Evolutionary conservation across 2,888 invertebrate genomes (phyloP).

Genomic region (Cryptocheilus praepositus): DNA sequence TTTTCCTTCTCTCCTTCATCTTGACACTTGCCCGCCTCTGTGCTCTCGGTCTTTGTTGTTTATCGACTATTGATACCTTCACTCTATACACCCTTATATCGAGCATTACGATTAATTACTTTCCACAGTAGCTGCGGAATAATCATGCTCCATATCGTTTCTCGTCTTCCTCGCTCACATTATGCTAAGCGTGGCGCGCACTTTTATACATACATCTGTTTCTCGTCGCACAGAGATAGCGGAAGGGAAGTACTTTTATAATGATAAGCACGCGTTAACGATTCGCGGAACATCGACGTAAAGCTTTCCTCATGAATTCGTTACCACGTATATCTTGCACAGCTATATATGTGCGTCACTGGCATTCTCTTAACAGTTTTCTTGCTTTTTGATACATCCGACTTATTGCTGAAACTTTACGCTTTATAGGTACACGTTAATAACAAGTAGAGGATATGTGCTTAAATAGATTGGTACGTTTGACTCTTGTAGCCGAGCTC

Average conservation of each 20-base stretch:
- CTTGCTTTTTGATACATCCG: too few species aligned
- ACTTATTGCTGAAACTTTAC: slow-evolving; percentile 4
- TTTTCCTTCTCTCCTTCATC: too few species aligned
- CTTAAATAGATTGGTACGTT: slow-evolving; percentile 11
- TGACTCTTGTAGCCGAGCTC: background rate
- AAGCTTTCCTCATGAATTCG: slow-evolving; percentile 2
- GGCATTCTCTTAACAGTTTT: too few species aligned
- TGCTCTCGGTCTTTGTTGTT: slow-evolving; percentile 8
- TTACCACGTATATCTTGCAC: too few species aligned
- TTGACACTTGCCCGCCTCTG: too few species aligned
- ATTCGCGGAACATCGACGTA: slow-evolving; percentile 6
- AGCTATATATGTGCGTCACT: too few species aligned
- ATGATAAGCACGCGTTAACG: slow-evolving; percentile 12
- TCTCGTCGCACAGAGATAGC: background rate
- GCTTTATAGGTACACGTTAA: slow-evolving; percentile 12
- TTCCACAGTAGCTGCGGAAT: slow-evolving; percentile 21
- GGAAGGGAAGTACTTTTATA: background rate
- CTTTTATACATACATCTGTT: slow-evolving; percentile 11
- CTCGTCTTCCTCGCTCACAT: background rate
- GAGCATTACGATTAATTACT: slow-evolving; percentile 53
- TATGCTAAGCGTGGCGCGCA: slow-evolving; percentile 13
- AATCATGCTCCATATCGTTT: slow-evolving; percentile 22
- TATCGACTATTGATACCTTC: slow-evolving; percentile 30
- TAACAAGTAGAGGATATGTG: slow-evolving; percentile 31
- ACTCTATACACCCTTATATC: slow-evolving; percentile 57